Conservation (phyloP, 1,140 invertebrate genomes). For the Zophobas atratus region DNA sequence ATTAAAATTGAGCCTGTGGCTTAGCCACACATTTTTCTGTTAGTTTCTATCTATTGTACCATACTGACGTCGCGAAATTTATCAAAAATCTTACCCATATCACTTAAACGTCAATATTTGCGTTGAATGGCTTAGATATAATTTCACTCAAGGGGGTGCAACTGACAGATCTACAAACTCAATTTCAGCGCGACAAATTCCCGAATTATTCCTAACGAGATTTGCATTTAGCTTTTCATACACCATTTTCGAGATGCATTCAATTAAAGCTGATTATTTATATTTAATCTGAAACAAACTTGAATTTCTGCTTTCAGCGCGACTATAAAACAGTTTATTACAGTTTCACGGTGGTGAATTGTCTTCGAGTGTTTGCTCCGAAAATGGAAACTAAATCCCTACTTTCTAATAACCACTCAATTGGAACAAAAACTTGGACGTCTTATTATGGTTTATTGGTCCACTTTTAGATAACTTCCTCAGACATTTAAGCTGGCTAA, state of each 20-base stretch:
- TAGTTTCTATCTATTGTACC: too few relatives aligned
- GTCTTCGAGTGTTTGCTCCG: background rate
- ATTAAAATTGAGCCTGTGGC: too few relatives aligned
- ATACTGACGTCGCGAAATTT: too few relatives aligned
- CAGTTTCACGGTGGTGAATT: background rate
- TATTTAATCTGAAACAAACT: background rate
- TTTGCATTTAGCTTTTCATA: conserved; percentile 31
- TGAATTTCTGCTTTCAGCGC: background rate
- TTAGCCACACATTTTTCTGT: too few relatives aligned
- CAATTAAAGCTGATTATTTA: background rate
- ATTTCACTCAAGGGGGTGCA: conserved; percentile 32
- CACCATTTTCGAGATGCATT: conserved; percentile 2
- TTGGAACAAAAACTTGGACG: background rate
- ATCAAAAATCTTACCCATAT: background rate
- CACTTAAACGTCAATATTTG: conserved; percentile 39
- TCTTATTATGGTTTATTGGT: background rate
- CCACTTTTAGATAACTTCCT: background rate
- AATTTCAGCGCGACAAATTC: conserved; percentile 31
- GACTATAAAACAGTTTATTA: background rate
- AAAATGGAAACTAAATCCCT: background rate
- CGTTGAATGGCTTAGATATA: conserved; percentile 40
- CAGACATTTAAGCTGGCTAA: background rate
- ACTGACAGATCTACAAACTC: conserved; percentile 41
- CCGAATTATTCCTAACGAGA: conserved; percentile 21
- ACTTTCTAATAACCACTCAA: background rate